Conservation (phyloP, 2,888 invertebrate genomes). For the Scaeva pyrastri region DNA sequence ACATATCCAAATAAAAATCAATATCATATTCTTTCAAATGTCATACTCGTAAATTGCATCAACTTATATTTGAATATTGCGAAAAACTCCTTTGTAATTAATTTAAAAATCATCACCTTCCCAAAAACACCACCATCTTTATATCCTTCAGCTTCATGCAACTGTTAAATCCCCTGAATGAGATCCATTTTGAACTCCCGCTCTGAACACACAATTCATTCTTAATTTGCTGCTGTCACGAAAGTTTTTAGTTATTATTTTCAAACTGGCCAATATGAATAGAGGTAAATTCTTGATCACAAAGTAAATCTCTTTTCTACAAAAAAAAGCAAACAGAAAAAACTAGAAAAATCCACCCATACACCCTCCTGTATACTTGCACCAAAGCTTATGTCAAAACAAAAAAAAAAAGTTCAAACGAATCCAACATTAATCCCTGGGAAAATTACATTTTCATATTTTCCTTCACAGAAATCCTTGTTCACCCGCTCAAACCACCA, state of each 20-base stretch:
- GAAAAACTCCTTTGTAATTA: background rate
- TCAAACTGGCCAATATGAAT: constrained; percentile 15
- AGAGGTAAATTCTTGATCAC: constrained; percentile 8
- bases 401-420: constrained; percentile 38
- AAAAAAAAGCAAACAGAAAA: background rate
- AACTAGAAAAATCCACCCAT: background rate
- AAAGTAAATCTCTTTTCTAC: constrained; percentile 9
- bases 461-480: constrained; percentile 19
- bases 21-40: no score
- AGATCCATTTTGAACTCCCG: background rate
- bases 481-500: no score
- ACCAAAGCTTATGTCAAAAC: constrained; percentile 29
- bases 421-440: constrained; percentile 52
- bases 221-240: constrained; percentile 3
- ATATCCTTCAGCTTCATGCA: no score
- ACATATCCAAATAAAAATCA: no score
- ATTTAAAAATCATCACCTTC: background rate
- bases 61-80: background rate
- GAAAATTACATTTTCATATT: constrained; percentile 68
- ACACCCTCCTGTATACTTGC: background rate
- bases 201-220: background rate
- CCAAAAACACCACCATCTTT: background rate
- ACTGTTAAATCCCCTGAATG: background rate
- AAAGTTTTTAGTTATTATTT: constrained; percentile 4
- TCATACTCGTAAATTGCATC: background rate